Percentiles rank a stretch among this genome's conserved stretches.
phyloP scores from a whole-genome alignment of 2,888 invertebrate species.

The Andrena trimmerana region DNA sequence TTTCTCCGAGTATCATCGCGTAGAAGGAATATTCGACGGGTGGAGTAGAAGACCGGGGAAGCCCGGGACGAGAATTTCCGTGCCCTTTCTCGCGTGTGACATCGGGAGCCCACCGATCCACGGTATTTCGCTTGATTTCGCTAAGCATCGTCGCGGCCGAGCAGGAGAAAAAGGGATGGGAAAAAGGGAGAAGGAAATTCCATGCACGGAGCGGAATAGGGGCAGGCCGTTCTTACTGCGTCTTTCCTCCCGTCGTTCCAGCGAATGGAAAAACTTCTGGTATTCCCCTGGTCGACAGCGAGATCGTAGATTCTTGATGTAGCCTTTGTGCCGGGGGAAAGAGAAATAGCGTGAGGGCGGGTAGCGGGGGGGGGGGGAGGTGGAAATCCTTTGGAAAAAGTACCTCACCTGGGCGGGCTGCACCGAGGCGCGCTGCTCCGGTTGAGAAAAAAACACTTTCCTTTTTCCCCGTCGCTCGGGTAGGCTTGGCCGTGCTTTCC shows the following conservation, averaged over 20 bases:
- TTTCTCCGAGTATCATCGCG: too few relatives aligned
- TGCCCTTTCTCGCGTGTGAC: too few relatives aligned
- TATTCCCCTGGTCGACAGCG: slow-evolving; percentile 69
- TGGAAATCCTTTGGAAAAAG: slow-evolving; percentile 67
- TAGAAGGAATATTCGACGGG: too few relatives aligned
- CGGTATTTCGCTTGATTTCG: slow-evolving; percentile 9
- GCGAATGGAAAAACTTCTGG: slow-evolving; percentile 77
- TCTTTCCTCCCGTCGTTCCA: slow-evolving; percentile 54
- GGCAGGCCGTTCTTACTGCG: slow-evolving; percentile 29
- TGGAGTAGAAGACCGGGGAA: too few relatives aligned
- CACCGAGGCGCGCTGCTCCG: slow-evolving; percentile 36
- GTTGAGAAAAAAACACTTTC: slow-evolving; percentile 67
- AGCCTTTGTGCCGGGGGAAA: slow-evolving; percentile 62
- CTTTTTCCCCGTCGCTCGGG: slow-evolving; percentile 20
- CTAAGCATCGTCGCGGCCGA: slow-evolving; percentile 18
- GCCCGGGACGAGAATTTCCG: too few relatives aligned
- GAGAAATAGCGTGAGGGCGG: slow-evolving; percentile 45
- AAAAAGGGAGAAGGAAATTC: not conserved
- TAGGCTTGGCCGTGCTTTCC: slow-evolving; percentile 15
- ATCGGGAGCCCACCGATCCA: not conserved
- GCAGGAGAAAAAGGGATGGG: too few relatives aligned
- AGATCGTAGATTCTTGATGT: slow-evolving; percentile 71
- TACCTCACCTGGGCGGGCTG: slow-evolving; percentile 43
- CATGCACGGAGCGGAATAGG: slow-evolving; percentile 24
- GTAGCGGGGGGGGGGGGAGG: slow-evolving; percentile 16